Base-by-base conservation (phyloP, 1,140 invertebrate species). In the Elymnias hypermnestra region DNA sequence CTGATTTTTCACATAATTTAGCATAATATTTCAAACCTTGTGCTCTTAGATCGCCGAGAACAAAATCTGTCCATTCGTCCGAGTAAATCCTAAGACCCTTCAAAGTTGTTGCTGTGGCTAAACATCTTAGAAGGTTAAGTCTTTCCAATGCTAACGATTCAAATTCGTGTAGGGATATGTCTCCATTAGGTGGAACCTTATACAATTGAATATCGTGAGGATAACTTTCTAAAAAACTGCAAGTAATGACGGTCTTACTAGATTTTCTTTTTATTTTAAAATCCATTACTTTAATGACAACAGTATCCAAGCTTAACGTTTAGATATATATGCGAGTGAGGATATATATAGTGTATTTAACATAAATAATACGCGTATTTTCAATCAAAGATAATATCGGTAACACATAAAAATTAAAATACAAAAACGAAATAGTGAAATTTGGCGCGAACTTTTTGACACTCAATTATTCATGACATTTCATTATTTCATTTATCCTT, bases 71-170 rank as follows among this genome's bases (percentile, higher is more conserved):
- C 89, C 93, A 96, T 33, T 96, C 95, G 5, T 93, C 90, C 1
- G 90, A 89, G 57, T 88, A 89, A 43, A 91, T 81, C 40, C 88
- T 86, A 7, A 90, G 71, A 25, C 90, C 89, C 72, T 91, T 92
- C 21, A 88, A 71, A 22, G 91, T 86, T 40, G 89, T 90, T 3
- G 93, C 89, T 29, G 91, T 89, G 61, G 95, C 94, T 39, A 96
- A 87, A 33, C 90, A 89, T 58, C 94, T 88, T 18, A 97, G 78
- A 19, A 95, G 89, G 87, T 94, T 93, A 19, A 98, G 75, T 63
- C 96, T 90, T 68, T 97, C 95, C 15, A 95, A 72, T 5, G 95
- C 94, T 56, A 94, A 89, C 37, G 94, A 91, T 89, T 98, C 95
- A 87, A 98, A 97, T 71, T 97, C 95, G 46, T 91, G 85, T 12